A percentile compares a stretch with the other conserved stretches of the same genome.
Evolutionary conservation across 1,140 invertebrate genomes (phyloP).

Genomic region (Drosophila navojoa): DNA sequence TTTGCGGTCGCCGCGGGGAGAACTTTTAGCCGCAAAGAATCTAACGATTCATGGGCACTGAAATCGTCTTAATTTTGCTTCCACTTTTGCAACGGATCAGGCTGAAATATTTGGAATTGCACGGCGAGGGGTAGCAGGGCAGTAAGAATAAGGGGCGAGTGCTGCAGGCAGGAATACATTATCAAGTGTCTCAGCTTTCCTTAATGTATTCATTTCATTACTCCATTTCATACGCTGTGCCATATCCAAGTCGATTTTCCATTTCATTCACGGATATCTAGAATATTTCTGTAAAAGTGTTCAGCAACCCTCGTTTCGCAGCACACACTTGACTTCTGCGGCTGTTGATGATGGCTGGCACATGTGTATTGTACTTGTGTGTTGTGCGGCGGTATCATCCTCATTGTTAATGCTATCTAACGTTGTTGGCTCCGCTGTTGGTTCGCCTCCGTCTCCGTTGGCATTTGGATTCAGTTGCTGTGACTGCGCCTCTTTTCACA

Average conservation of each 20-base stretch:
- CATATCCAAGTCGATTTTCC: background rate
- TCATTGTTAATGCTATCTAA: slow-evolving; percentile 46
- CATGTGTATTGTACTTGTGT: slow-evolving; percentile 57
- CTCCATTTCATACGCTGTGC: too few species aligned
- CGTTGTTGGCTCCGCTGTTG: slow-evolving; percentile 13
- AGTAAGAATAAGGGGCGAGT: background rate
- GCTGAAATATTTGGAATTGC: slow-evolving; percentile 11
- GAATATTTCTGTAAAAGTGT: background rate
- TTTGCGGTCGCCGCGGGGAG: slow-evolving; percentile 22
- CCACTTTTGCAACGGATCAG: slow-evolving; percentile 15
- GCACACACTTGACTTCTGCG: slow-evolving; percentile 20
- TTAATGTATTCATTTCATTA: too few species aligned
- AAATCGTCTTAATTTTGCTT: slow-evolving; percentile 50
- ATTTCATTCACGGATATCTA: too few species aligned
- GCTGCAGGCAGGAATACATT: too few species aligned
- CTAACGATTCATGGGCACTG: slow-evolving; percentile 25
- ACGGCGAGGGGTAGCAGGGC: slow-evolving; percentile 22
- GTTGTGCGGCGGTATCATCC: slow-evolving; percentile 63
- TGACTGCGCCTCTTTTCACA: slow-evolving; percentile 24
- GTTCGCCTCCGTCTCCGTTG: slow-evolving; percentile 11
- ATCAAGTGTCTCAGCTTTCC: too few species aligned
- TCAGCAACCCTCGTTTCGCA: slow-evolving; percentile 3
- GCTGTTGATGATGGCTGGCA: slow-evolving; percentile 7
- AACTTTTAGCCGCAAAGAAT: slow-evolving; percentile 36
- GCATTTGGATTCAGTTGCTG: slow-evolving; percentile 27